Conservation (phyloP, 2,797 vertebrate genomes). For the Botia kubotai region DNA sequence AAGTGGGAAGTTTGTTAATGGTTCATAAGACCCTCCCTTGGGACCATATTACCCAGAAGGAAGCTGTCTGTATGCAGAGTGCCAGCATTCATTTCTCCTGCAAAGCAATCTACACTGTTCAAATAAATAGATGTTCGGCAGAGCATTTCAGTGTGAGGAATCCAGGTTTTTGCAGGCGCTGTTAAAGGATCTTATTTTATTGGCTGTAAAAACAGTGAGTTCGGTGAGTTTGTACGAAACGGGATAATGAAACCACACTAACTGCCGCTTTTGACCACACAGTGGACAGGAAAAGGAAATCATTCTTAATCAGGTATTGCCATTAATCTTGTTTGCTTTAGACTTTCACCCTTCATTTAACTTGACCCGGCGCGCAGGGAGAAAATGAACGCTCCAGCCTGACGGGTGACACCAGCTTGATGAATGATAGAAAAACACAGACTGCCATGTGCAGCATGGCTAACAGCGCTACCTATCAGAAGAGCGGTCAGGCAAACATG, state of each 20-base stretch:
- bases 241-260: conserved; percentile 66
- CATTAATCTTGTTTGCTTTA: conserved; percentile 81
- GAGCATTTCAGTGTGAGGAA: conserved; percentile 28
- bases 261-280: conserved; percentile 73
- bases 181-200: conserved; percentile 51
- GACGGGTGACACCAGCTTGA: conserved; percentile 82
- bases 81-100: conserved; percentile 65
- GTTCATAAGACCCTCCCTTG: conserved; percentile 72
- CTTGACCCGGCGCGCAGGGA: conserved; percentile 69
- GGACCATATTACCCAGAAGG: conserved; percentile 74
- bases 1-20: conserved; percentile 77
- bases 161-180: conserved; percentile 19
- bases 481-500: conserved; percentile 24
- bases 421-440: conserved; percentile 83
- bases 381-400: conserved; percentile 77
- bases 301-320: conserved; percentile 77
- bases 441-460: conserved; percentile 58
- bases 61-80: conserved; percentile 72
- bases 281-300: conserved; percentile 80
- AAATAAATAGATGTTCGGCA: conserved; percentile 58
- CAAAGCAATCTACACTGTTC: conserved; percentile 47
- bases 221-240: conserved; percentile 42
- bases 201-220: conserved; percentile 48
- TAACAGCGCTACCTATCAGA: conserved; percentile 40
- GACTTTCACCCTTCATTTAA: conserved; percentile 73